Conservation (phyloP, 2,888 invertebrate genomes). For the Drymonia ruficornis region DNA sequence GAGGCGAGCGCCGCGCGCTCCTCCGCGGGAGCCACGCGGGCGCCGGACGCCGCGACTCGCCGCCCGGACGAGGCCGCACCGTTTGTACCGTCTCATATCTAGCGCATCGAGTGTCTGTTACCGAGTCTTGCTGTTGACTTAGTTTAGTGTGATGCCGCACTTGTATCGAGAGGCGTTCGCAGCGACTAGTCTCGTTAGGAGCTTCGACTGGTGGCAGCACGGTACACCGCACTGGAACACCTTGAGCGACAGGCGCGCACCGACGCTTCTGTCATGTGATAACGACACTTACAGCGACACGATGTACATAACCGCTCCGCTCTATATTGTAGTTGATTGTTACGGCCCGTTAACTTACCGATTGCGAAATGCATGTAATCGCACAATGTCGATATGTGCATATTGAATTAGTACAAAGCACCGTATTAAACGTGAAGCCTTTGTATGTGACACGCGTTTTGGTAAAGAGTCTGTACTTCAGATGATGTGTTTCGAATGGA, state of each 20-base stretch:
- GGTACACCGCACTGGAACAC: conserved; percentile 73
- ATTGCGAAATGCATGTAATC: conserved; percentile 74
- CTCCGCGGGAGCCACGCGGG: conserved; percentile 41
- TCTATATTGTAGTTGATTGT: conserved; percentile 72
- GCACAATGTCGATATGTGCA: conserved; percentile 74
- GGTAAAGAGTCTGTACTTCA: too few species aligned
- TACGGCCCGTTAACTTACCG: conserved; percentile 56
- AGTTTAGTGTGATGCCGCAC: conserved; percentile 83
- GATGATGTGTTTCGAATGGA: conserved; percentile 39
- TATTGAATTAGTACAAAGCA: conserved; percentile 68
- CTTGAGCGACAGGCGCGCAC: conserved; percentile 80
- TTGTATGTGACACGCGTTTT: conserved; percentile 56
- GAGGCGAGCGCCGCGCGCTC: conserved; percentile 26
- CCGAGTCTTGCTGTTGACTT: conserved; percentile 79
- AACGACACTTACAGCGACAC: conserved; percentile 66
- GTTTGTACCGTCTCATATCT: conserved; percentile 77
- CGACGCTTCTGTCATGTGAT: conserved; percentile 72
- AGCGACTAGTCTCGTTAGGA: conserved; percentile 70
- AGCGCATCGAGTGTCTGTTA: conserved; percentile 79
- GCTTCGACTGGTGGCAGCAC: conserved; percentile 78
- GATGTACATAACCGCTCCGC: conserved; percentile 77
- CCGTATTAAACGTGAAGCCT: conserved; percentile 61
- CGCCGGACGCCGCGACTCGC: conserved; percentile 31
- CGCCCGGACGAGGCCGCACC: conserved; percentile 41
- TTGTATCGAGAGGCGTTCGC: conserved; percentile 66